Evolutionary conservation across 1,140 invertebrate genomes (phyloP), one percentile per base, ranked within the genome.

Genomic region (Stegodyphus mimosarum): DNA sequence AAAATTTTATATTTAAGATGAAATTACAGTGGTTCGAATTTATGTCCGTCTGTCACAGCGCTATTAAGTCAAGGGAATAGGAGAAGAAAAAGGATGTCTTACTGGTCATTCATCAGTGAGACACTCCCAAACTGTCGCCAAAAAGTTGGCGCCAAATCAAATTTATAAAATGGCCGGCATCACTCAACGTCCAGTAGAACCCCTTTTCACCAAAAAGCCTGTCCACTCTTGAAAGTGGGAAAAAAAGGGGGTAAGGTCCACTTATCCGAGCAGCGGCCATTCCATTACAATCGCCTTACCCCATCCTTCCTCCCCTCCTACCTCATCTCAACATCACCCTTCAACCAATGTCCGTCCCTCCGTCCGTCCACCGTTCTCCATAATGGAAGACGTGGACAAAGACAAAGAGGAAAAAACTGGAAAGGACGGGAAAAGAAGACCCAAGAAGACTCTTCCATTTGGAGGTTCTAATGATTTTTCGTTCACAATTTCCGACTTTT

Each of bases 61-160:
- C 55, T 60, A 60, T 60, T 60, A 11, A 60, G 55, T 60, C 9
- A 60, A 60, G 55, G 15, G 5, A 9, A 60, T 60, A 60, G 55
- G 15, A 15, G 55, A 11, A 15, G 55, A 11, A 60, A 15, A 60
- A 15, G 55, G 55, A 60, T 15, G 55, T 15, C 55, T 9, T 15
- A 11, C 55, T 60, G 15, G 15, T 15, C 55, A 60, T 60, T 60
- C 55, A 60, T 60, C 55, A 60, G 55, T 11, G 15, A 60, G 55
- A 60, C 55, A 60, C 55, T 60, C 55, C 55, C 55, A 60, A 60
- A 60, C 55, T 60, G 55, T 60, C 55, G 55, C 55, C 55, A 60
- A 60, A 60, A 60, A 60, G 55, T 60, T 60, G 55, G 55, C 55
- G 55, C 55, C 55, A 60, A 60, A 60, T 60, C 55, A 60, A 60